phyloP scores from a whole-genome alignment of 2,888 invertebrate genomes.

The Dasysyrphus tricinctus region DNA sequence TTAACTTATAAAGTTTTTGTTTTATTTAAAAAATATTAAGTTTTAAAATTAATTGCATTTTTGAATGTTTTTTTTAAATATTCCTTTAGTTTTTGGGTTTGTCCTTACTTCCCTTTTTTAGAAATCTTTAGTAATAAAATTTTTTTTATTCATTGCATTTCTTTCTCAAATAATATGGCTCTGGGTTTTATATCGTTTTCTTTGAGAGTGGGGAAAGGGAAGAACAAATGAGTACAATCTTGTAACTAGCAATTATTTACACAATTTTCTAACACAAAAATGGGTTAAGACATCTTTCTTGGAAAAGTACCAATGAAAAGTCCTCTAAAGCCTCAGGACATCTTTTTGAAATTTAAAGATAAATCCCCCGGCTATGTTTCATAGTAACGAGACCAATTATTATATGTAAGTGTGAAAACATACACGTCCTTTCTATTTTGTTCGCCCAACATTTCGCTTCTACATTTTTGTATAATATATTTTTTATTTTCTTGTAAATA shows the following conservation, averaged over 20 bases:
- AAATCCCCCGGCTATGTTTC: conserved; percentile 29
- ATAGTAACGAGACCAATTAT: conserved; percentile 57
- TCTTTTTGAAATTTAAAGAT: neutral
- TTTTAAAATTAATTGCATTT: neutral
- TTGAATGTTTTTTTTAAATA: neutral
- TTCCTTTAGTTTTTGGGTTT: neutral
- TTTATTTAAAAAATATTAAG: neutral
- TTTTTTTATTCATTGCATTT: too few species aligned
- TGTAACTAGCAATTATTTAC: conserved; percentile 5
- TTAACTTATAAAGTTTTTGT: neutral
- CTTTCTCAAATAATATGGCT: neutral
- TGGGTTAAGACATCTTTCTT: conserved; percentile 12
- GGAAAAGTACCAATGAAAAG: conserved; percentile 5
- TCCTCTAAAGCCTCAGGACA: conserved; percentile 20
- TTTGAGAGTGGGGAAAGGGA: neutral
- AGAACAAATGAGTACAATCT: neutral
- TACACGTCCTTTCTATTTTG: conserved; percentile 10
- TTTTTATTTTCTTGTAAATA: conserved; percentile 8
- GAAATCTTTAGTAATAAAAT: too few species aligned
- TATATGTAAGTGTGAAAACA: conserved; percentile 45
- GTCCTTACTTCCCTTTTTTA: neutral
- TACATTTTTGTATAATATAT: conserved; percentile 23
- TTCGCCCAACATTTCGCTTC: conserved; percentile 42
- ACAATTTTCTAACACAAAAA: conserved; percentile 6
- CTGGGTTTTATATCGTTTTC: neutral